These are phyloP conservation scores for Heliconius hewitsoni DNA, from an alignment of 1,140 invertebrate species.

Conservation along the genomic window DNA sequence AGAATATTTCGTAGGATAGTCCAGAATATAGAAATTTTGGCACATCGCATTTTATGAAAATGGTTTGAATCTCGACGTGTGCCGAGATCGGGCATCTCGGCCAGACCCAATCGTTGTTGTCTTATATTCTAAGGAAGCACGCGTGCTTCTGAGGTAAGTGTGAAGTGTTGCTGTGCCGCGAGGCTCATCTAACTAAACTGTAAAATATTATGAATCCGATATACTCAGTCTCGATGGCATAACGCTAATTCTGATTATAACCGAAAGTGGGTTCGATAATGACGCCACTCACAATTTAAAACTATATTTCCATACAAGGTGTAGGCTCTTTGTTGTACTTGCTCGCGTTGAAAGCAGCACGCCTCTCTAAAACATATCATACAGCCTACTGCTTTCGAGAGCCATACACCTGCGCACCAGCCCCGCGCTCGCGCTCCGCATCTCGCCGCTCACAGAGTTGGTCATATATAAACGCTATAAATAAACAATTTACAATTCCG, in stretches of 20 bases:
- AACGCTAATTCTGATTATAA: constrained; percentile 34
- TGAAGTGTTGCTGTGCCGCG: constrained; percentile 33
- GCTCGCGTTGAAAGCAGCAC: constrained; percentile 65
- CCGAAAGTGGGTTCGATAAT: constrained; percentile 42
- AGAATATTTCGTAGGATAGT: constrained; percentile 16
- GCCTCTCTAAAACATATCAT: constrained; percentile 79
- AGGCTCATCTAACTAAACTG: constrained; percentile 53
- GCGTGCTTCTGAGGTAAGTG: constrained; percentile 68
- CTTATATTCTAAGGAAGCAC: constrained; percentile 68
- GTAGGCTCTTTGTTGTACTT: constrained; percentile 71
- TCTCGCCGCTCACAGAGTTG: constrained; percentile 69
- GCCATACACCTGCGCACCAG: constrained; percentile 56
- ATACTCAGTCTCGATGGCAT: constrained; percentile 33
- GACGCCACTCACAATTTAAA: constrained; percentile 45
- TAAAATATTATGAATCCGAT: constrained; percentile 52
- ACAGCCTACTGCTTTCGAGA: constrained; percentile 71
- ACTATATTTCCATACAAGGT: constrained; percentile 50
- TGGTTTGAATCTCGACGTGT: constrained; percentile 41
- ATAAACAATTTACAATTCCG: constrained; percentile 80
- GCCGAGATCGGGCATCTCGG: neutral
- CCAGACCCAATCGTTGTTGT: constrained; percentile 57
- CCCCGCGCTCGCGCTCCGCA: constrained; percentile 48
- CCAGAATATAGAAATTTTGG: constrained; percentile 52
- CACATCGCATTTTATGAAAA: constrained; percentile 58
- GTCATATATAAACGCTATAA: constrained; percentile 74